Evolutionary conservation across 2,888 invertebrate species (phyloP), one percentile per base, ranked within the genome.

Genomic region (Hydraecia micacea): DNA sequence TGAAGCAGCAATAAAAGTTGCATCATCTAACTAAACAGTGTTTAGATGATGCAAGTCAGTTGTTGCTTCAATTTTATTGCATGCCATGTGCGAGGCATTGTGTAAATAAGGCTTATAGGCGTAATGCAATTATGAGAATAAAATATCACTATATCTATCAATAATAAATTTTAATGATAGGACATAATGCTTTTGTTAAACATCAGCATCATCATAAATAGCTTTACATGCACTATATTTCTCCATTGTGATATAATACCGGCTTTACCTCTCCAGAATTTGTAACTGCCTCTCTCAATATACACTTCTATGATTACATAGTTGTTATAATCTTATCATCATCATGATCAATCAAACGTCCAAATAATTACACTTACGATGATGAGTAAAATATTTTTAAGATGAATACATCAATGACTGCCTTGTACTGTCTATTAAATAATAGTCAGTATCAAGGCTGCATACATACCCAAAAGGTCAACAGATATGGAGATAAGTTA

Each of bases 391-490:
- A 32, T 65, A 68, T 62, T 75, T 69, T 66, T 52, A 49, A 62
- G 77, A 79, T 55, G 74, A 78, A 73, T 74, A 74, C 46, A 75
- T 70, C 67, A 73, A 70, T 75, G 46, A 73, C 66, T 46, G 74
- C 74, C 68, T 82, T 82, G 85, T 73, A 73, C 49, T 69, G 25
- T 67, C 63, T 66, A 66, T 65, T 72, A n/a, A 65, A 70, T 70
- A 70, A 70, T 39, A 65, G n/a, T 39, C 4, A n/a, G 65, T 70
- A 66, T 70, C 65, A 70, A 70, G 13, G 65, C 13, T 36, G 18
- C 70, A 7, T 63, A 63, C n/a, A 70, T 36, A 70, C 13, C n/a
- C 73, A 77, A 87, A 69, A 85, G 87, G 87, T 87, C 89, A 89
- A 65, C 32, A 79, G 76, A 72, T 85, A 80, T 42, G 1, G 13